Evolutionary conservation across 2,113 vertebrate genomes (phyloP).

Genomic region (Podarcis raffonei): DNA sequence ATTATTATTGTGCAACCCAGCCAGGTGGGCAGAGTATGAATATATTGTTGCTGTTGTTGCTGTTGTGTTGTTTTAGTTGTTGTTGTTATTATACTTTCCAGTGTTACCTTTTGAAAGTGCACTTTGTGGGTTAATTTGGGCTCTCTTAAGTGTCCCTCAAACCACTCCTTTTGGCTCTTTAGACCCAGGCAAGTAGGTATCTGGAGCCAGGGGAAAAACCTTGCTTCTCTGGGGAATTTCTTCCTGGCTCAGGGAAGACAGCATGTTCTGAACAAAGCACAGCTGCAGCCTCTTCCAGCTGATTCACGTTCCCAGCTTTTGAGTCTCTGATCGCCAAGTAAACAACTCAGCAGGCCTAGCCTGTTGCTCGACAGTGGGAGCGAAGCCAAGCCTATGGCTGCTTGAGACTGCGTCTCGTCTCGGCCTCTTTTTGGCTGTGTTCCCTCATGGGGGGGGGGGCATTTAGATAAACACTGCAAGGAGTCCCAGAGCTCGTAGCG

Average conservation of each 20-base stretch:
- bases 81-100: no score
- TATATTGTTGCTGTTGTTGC: no score
- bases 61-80: no score
- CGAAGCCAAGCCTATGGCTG: conserved; percentile 1
- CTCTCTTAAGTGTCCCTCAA: background rate
- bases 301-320: conserved; percentile 49
- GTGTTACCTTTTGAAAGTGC: background rate
- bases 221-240: conserved; percentile 32
- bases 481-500: background rate
- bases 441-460: background rate
- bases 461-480: conserved; percentile 33
- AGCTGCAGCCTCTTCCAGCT: conserved; percentile 54
- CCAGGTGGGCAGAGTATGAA: no score
- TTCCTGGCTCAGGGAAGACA: conserved; percentile 45
- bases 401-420: conserved; percentile 34
- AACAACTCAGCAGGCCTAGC: background rate
- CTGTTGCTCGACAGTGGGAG: background rate
- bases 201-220: background rate
- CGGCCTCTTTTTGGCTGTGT: rapidly evolving
- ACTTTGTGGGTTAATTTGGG: background rate
- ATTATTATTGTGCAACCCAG: no score
- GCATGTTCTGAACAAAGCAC: conserved; percentile 66
- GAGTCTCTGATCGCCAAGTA: conserved; percentile 46
- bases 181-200: conserved; percentile 15
- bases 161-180: background rate